phyloP scores from a whole-genome alignment of 2,113 vertebrate species.

The Natator depressus region DNA sequence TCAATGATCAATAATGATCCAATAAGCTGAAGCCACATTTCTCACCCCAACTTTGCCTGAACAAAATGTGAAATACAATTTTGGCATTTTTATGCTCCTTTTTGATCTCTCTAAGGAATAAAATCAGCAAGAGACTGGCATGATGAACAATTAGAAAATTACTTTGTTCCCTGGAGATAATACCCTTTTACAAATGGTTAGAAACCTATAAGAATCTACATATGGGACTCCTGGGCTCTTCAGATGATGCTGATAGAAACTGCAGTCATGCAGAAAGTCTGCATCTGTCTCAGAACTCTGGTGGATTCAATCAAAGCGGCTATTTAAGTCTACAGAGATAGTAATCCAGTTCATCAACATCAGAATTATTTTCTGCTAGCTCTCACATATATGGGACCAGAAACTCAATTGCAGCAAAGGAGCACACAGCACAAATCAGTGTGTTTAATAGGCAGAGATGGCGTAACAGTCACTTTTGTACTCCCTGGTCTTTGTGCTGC shows the following conservation, averaged over 20 bases:
- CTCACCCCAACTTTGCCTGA: background rate
- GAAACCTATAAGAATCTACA: background rate
- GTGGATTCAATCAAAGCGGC: background rate
- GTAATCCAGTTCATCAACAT: background rate
- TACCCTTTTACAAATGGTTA: background rate
- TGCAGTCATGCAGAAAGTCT: conserved; percentile 12
- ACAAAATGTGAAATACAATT: background rate
- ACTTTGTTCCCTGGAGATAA: background rate
- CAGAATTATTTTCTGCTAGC: background rate
- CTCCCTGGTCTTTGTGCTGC: too few species aligned
- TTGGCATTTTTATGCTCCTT: background rate
- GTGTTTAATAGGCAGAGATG: background rate
- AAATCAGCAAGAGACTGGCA: background rate
- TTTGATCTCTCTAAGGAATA: background rate
- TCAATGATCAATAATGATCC: background rate
- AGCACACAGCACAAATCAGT: background rate
- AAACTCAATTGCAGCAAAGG: background rate
- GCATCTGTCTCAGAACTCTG: background rate
- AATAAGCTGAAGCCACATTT: background rate
- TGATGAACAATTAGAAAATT: background rate
- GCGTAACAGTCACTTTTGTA: background rate
- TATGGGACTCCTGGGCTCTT: background rate
- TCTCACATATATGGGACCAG: background rate
- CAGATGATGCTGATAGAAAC: background rate
- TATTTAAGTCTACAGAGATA: background rate